phyloP scores from a whole-genome alignment of 2,888 invertebrate species.

The Disparrhopalites patrizii region DNA sequence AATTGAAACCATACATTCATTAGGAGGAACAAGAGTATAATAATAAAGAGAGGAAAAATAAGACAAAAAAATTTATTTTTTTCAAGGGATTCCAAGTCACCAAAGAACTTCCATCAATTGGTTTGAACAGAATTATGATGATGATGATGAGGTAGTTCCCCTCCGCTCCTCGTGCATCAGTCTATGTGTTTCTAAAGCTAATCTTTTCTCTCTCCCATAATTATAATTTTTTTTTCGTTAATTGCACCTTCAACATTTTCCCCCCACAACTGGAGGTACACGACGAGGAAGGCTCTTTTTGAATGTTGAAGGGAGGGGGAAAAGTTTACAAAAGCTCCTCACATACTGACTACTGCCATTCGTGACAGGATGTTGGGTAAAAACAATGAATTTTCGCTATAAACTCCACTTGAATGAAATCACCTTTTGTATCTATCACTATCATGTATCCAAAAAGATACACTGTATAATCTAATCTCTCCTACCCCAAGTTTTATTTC shows the following conservation, averaged over 20 bases:
- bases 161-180: neutral
- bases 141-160: neutral
- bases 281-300: neutral
- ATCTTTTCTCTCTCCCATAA: no score
- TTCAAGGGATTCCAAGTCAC: no score
- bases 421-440: no score
- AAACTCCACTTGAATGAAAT: no score
- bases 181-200: neutral
- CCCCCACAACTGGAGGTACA: neutral
- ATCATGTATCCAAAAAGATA: conserved; percentile 9
- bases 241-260: conserved; percentile 22
- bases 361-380: conserved; percentile 28
- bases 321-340: neutral
- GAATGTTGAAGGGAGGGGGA: neutral
- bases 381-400: conserved; percentile 22
- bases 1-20: conserved; percentile 1
- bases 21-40: no score
- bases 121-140: neutral
- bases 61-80: no score
- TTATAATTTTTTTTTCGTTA: no score
- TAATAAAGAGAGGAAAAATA: no score
- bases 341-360: no score
- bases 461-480: neutral
- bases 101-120: no score
- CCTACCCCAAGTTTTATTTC: neutral